These are phyloP conservation scores for Aegotheles bennettii DNA, from an alignment of 2,113 vertebrate genomes.

Conservation along the genomic window DNA sequence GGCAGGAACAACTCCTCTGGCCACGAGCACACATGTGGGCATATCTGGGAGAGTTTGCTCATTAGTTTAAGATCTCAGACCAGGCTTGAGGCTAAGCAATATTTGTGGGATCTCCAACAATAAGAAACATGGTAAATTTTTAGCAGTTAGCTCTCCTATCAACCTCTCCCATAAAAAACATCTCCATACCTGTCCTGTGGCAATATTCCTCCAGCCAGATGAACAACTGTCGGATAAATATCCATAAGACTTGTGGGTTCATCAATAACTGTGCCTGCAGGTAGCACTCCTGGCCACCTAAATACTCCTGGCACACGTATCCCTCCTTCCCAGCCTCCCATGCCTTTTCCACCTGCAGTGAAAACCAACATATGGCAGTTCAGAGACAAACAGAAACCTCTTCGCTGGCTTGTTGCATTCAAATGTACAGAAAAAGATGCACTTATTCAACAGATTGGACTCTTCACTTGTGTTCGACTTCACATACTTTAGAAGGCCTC, in stretches of 20 bases:
- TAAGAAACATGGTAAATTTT: not conserved
- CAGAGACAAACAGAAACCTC: not conserved
- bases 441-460: not conserved
- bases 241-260: constrained; percentile 89
- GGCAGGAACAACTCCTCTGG: not conserved
- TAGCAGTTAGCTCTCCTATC: not conserved
- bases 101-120: not conserved
- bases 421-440: not conserved
- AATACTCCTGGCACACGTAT: constrained; percentile 86
- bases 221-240: constrained; percentile 79
- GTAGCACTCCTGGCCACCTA: constrained; percentile 79
- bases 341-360: constrained; percentile 79
- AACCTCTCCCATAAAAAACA: not conserved
- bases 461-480: not conserved
- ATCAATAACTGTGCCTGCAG: constrained; percentile 70
- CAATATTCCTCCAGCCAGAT: constrained; percentile 66
- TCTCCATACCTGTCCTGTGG: constrained; percentile 71
- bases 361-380: not conserved
- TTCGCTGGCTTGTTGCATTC: not conserved
- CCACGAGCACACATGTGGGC: too few relatives aligned
- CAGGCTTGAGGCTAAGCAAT: not conserved
- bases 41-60: not conserved
- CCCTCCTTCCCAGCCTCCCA: constrained; percentile 88
- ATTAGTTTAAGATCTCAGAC: not conserved
- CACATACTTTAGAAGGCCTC: not conserved